Percentiles rank a stretch among this genome's conserved stretches.
Conservation (phyloP, 2,888 invertebrate species). For the Aleiodes testaceus region DNA sequence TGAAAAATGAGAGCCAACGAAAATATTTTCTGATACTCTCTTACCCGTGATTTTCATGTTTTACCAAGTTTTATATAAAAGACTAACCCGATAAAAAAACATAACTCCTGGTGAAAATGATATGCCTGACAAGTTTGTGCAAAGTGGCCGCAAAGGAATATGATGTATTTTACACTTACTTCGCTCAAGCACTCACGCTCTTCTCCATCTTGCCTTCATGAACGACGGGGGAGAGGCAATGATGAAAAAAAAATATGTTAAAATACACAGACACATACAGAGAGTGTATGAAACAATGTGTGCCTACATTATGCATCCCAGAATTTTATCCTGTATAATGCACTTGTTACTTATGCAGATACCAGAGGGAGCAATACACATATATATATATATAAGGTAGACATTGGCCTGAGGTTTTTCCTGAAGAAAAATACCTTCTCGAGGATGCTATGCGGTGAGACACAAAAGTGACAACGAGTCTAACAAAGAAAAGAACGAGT, state of each 20-base stretch:
- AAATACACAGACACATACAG: constrained; percentile 41
- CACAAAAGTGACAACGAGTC: constrained; percentile 25
- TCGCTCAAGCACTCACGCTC: constrained; percentile 46
- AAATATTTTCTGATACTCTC: constrained; percentile 1
- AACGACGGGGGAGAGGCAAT: neutral
- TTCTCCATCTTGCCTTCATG: constrained; percentile 34
- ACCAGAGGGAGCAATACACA: constrained; percentile 28
- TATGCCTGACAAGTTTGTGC: constrained; percentile 13
- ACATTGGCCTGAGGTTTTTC: neutral
- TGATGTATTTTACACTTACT: constrained; percentile 51
- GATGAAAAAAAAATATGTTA: constrained; percentile 41
- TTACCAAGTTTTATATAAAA: constrained; percentile 13
- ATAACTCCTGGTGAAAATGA: constrained; percentile 2
- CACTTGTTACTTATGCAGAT: constrained; percentile 63
- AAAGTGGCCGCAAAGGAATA: constrained; percentile 41
- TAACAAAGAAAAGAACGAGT: constrained; percentile 23
- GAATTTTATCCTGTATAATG: constrained; percentile 65
- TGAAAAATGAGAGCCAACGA: constrained; percentile 2
- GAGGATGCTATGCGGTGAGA: constrained; percentile 29
- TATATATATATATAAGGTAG: neutral
- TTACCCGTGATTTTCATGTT: constrained; percentile 12
- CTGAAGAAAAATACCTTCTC: constrained; percentile 47
- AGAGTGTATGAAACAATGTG: constrained; percentile 49
- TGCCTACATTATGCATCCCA: constrained; percentile 62
- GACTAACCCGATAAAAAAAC: constrained; percentile 15